Conservation (phyloP, 23 tunicate genomes). For the Ciona savignyi region DNA sequence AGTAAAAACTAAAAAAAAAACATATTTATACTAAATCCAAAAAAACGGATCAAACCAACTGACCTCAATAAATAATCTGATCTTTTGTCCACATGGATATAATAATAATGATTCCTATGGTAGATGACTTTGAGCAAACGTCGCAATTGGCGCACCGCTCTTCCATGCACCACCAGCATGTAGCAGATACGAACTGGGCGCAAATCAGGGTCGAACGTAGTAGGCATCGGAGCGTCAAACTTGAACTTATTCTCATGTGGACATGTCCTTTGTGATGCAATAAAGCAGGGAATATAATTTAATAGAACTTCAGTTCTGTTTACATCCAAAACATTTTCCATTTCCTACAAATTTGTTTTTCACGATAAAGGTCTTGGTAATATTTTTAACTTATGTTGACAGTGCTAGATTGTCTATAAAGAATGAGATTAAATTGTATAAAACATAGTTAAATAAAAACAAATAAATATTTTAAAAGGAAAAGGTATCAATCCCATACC, state of each 20-base stretch:
- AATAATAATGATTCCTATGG: constrained; percentile 76
- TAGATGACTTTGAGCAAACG: constrained; percentile 77
- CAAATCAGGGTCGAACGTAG: constrained; percentile 18
- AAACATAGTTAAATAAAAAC: neutral
- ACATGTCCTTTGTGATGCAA: constrained; percentile 31
- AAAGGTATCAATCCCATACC: no score
- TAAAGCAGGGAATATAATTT: no score
- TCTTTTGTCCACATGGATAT: constrained; percentile 89
- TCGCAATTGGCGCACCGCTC: constrained; percentile 80
- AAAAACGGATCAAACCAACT: neutral
- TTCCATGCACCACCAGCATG: constrained; percentile 95
- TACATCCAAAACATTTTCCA: no score
- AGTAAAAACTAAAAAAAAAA: neutral
- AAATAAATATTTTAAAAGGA: no score
- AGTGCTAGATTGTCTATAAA: no score
- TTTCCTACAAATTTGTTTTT: no score
- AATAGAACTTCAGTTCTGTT: no score
- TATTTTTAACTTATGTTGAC: no score
- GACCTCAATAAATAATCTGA: constrained; percentile 80
- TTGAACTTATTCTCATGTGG: constrained; percentile 39
- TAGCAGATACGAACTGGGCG: constrained; percentile 67
- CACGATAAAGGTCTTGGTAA: no score
- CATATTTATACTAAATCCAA: neutral
- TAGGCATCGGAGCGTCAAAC: constrained; percentile 39
- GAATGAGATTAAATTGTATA: neutral